Evolutionary conservation across 2,113 vertebrate genomes (phyloP), one percentile per base, ranked within the genome.

Genomic region (Perca flavescens): DNA sequence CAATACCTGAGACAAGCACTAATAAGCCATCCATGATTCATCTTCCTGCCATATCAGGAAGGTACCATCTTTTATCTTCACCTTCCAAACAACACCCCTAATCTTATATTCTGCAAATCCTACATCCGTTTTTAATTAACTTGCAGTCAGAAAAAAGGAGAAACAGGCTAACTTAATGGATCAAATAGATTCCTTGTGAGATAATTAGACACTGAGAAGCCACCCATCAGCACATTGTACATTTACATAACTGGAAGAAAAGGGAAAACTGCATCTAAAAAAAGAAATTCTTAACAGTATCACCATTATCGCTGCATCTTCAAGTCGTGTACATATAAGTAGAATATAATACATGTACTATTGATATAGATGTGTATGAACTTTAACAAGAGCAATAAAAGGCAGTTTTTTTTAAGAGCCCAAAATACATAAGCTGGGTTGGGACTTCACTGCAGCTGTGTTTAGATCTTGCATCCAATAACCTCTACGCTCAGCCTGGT

Each of bases 41-140:
- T 94, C 94, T 94, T 94, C 91, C 93, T 94, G 95, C 92, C 94
- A 94, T 94, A 94, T 95, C 92, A 91, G 88, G 85, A 92, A 95
- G 92, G 91, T 91, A 92, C 88, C 86, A 95, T 94, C 93, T 95
- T 95, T 95, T 94, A 95, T 95, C 94, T 95, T 94, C 93, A 94
- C 93, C 93, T 95, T 93, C 91, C 92, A 95, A 95, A 95, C 94
- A 95, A 95, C 93, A 94, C 88, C 89, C 88, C 72, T 87, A 92
- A 92, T 95, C 92, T 92, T 89, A 95, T 87, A 93, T 92, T 93
- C 91, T 89, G 87, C 88, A 89, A 94, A 93, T 94, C 92, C 91
- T 90, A 95, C 94, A 95, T 95, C 90, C 93, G 92, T 90, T 95
- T 94, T 94, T 94, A 95, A 95, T 95, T 95, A 96, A 94, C 90